These are phyloP conservation scores for Percopsis transmontana DNA, from an alignment of 2,113 vertebrate species.

Conservation along the genomic window DNA sequence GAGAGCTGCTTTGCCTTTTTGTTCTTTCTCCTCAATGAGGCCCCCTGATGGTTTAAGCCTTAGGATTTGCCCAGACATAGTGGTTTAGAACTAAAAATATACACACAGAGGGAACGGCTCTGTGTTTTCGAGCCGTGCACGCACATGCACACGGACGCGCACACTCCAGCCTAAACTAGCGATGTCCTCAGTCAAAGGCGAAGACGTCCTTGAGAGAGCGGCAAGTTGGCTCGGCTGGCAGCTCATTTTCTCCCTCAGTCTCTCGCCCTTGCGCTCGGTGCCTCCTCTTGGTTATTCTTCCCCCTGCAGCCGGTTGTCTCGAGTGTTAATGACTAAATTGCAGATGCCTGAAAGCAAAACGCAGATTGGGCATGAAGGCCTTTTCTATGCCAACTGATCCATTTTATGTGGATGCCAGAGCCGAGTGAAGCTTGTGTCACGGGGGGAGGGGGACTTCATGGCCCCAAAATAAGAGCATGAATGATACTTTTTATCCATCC, in stretches of 20 bases:
- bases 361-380: conserved; percentile 39
- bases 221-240: conserved; percentile 46
- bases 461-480: conserved; percentile 26
- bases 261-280: neutral
- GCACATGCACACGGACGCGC: conserved; percentile 3
- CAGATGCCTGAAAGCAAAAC: conserved; percentile 37
- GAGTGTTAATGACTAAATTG: conserved; percentile 49
- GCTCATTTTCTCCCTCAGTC: conserved; percentile 17
- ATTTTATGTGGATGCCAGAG: conserved; percentile 46
- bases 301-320: conserved; percentile 12
- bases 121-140: conserved; percentile 18
- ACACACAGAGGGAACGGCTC: conserved; percentile 39
- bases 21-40: conserved; percentile 35
- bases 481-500: conserved; percentile 23
- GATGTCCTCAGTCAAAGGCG: conserved; percentile 48
- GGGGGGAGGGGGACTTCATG: conserved; percentile 10
- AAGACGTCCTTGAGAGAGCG: conserved; percentile 53
- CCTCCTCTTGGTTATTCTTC: conserved; percentile 17
- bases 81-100: conserved; percentile 58
- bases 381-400: conserved; percentile 50
- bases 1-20: conserved; percentile 26
- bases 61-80: conserved; percentile 48
- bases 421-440: conserved; percentile 22
- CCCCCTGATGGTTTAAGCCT: conserved; percentile 37
- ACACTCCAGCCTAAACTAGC: conserved; percentile 19